Conservation (phyloP, 2,888 invertebrate genomes). For the Desoria tigrina region DNA sequence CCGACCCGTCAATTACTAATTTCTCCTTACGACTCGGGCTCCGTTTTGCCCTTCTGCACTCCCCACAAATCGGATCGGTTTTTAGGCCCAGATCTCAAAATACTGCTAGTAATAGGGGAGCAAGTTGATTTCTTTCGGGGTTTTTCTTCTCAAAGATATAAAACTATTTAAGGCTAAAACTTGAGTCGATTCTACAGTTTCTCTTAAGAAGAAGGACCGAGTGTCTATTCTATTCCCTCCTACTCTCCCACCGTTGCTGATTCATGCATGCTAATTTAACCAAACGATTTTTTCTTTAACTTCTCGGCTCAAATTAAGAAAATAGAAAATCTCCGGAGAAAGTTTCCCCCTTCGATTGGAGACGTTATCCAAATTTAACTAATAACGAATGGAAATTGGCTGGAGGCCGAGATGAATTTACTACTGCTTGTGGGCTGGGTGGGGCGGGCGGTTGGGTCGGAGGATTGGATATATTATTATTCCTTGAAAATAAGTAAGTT, state of each 20-base stretch:
- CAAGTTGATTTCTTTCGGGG: too few relatives aligned
- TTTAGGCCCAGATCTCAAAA: too few relatives aligned
- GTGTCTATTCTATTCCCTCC: too few relatives aligned
- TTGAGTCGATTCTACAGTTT: too few relatives aligned
- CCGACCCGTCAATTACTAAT: constrained; percentile 24
- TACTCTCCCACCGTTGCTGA: constrained; percentile 11
- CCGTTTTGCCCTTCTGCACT: too few relatives aligned
- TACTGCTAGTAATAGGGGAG: too few relatives aligned
- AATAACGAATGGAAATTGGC: constrained; percentile 52
- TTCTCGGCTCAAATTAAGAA: constrained; percentile 23
- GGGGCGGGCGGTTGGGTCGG: not conserved
- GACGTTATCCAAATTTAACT: constrained; percentile 51
- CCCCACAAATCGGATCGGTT: too few relatives aligned
- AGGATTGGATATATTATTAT: not conserved
- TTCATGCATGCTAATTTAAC: constrained; percentile 28
- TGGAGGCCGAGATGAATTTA: constrained; percentile 26
- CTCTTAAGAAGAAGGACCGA: too few relatives aligned
- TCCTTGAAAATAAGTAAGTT: constrained; percentile 22
- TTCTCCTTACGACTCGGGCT: not conserved
- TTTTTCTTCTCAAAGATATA: too few relatives aligned
- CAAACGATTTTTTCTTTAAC: constrained; percentile 22
- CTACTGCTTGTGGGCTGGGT: not conserved
- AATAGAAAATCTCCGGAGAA: constrained; percentile 32
- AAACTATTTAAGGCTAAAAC: too few relatives aligned
- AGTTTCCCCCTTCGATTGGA: constrained; percentile 48